Evolutionary conservation across 2,888 invertebrate genomes (phyloP), one percentile per base, ranked within the genome.

Genomic region (Sacculina carcini): DNA sequence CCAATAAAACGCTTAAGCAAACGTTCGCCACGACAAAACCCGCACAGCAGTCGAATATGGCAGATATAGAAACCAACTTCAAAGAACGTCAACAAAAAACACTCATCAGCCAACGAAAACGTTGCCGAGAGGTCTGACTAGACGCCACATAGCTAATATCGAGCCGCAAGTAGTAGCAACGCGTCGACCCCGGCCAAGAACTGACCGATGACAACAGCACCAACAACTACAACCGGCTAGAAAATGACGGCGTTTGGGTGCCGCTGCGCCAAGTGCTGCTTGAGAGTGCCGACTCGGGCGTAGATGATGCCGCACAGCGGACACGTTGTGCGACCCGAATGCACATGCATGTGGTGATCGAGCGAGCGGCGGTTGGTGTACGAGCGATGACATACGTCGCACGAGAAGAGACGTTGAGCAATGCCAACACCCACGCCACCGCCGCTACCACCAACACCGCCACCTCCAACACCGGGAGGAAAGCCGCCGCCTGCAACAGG

Each of bases 341-440:
- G 42, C 42, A 42, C 42, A 28, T 42, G 42, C 42, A 42, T 42
- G 42, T 42, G 42, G 42, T 42, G 42, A 16, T 42, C 42, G 26
- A 42, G 42, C 26, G 42, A 42, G 26, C 42, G 42, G 42, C 19
- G 26, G 42, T 42, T 42, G 42, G 42, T 42, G 42, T 42, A 42
- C 26, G 24, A 12, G 42, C 42, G 42, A 19, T 28, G 9, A 16
- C 42, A 42, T 16, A 42, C 26, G 14, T 14, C 26, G 42, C 42
- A 42, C n/a, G 3, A 28, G 42, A 28, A 42, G 42, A 14, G 16
- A n/a, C 42, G 42, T 6, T 16, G n/a, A 16, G 14, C n/a, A n/a
- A n/a, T n/a, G n/a, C 34, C 42, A 10, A 6, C 31, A 12, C 31
- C 31, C 7, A 6, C 31, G 31, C 31, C 31, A 12, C 31, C 31